Evolutionary conservation across 2,888 invertebrate species (phyloP).

Genomic region (Clusia tigrina): DNA sequence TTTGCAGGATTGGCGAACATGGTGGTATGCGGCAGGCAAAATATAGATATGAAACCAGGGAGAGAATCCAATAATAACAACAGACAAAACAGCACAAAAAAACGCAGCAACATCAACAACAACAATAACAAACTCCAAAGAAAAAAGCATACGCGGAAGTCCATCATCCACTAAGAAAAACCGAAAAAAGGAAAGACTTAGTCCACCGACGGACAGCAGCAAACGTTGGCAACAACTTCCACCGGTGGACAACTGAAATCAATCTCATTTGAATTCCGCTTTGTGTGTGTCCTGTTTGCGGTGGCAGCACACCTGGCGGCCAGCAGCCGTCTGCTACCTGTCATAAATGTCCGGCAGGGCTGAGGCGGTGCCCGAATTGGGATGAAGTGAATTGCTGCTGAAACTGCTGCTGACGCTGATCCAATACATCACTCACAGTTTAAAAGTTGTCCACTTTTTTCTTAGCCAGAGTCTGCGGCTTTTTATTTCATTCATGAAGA

Average conservation of each 20-base stretch:
- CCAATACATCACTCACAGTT: too few relatives aligned
- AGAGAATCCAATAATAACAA: neutral
- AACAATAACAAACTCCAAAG: neutral
- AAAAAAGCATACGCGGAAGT: neutral
- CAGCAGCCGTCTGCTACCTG: neutral
- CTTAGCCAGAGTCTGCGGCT: too few relatives aligned
- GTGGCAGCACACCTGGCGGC: neutral
- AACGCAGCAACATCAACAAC: neutral
- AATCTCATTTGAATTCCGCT: constrained; percentile 15
- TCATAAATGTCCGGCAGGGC: constrained; percentile 12
- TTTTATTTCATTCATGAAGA: too few relatives aligned
- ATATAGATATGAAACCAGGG: neutral
- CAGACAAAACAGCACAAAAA: neutral
- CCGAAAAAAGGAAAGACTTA: too few relatives aligned
- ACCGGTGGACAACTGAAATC: constrained; percentile 17
- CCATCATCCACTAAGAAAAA: neutral
- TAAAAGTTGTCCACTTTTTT: too few relatives aligned
- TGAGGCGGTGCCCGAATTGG: too few relatives aligned
- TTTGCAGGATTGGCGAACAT: constrained; percentile 23
- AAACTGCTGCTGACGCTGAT: too few relatives aligned
- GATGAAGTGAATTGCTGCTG: too few relatives aligned
- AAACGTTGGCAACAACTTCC: neutral
- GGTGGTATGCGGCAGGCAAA: constrained; percentile 13
- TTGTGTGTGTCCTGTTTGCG: neutral
- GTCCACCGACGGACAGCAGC: too few relatives aligned